Evolutionary conservation across 2,113 vertebrate genomes (phyloP), one percentile per base, ranked within the genome.

Genomic region (Fregata magnificens): DNA sequence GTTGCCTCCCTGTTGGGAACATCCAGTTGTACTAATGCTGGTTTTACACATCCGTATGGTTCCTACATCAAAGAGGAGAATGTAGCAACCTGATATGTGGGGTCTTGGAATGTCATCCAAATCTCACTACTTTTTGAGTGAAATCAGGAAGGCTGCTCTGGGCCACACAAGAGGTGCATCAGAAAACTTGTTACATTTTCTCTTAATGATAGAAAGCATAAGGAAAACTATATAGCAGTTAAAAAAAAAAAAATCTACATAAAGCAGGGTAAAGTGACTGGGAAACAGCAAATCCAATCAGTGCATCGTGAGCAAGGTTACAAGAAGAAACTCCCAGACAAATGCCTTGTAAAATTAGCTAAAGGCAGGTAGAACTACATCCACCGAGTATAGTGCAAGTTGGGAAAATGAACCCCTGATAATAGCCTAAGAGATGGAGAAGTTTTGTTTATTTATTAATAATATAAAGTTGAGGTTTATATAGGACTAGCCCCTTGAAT

Each of bases 311-410:
- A 83, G 63, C 78, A 83, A 91, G 14, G 62, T 67, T 83, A 85
- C 36, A 40, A 69, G 38, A 38, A 88, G 31, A 89, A 62, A 73
- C 44, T 66, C 86, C 55, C 69, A 82, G 63, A 50, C 82, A 45
- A 90, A 95, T 34, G 31, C 82, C 81, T 94, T 49, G 44, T n/a
- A 49, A 42, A 81, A 90, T 53, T 62, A 82, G 63, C 52, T 71
- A 83, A 88, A 96, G 84, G 90, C 78, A 88, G 82, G 67, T 4
- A 89, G 92, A 92, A 55, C 53, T 65, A 94, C 22, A 90, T 88
- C 88, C 70, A 93, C 85, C 90, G 38, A 67, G 59, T 34, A 85
- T 49, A 95, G 82, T 80, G 66, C 93, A 96, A 92, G 70, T 81
- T 87, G 86, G 77, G 69, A 94, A 83, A 93, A 77, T 25, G 74